A percentile compares a stretch with the other conserved stretches of the same genome.
phyloP scores from a whole-genome alignment of 2,888 invertebrate species.

The Odontothrips loti region DNA sequence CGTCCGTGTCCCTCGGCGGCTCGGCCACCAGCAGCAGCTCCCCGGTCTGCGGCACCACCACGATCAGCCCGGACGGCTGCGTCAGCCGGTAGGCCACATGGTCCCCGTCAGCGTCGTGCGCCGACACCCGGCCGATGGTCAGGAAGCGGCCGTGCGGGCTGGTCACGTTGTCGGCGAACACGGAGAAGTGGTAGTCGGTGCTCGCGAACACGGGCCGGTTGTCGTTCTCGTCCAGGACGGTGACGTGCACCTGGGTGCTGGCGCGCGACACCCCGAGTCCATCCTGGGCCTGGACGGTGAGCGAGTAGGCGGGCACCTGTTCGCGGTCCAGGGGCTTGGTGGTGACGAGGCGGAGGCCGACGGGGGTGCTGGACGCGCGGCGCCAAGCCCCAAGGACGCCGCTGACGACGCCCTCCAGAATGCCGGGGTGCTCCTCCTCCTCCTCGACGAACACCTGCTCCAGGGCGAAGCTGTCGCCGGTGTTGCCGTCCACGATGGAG shows the following conservation, averaged over 20 bases:
- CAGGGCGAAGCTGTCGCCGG: constrained; percentile 68
- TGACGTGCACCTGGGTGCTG: constrained; percentile 69
- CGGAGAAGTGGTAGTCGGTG: constrained; percentile 67
- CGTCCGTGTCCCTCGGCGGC: constrained; percentile 60
- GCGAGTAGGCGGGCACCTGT: constrained; percentile 61
- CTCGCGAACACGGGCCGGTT: constrained; percentile 82
- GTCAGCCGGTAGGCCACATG: constrained; percentile 80
- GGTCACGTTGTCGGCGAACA: constrained; percentile 51
- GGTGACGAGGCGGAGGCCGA: constrained; percentile 70
- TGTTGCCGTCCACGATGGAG: constrained; percentile 72
- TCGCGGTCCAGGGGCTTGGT: constrained; percentile 76
- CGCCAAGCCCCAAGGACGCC: constrained; percentile 18
- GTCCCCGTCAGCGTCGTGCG: constrained; percentile 88
- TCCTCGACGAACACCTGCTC: constrained; percentile 55
- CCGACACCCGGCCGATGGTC: constrained; percentile 78
- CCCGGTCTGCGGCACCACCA: constrained; percentile 90
- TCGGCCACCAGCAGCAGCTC: constrained; percentile 79
- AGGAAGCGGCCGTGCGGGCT: constrained; percentile 56
- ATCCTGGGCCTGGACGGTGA: constrained; percentile 77
- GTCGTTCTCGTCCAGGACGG: constrained; percentile 84
- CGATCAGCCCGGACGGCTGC: constrained; percentile 74
- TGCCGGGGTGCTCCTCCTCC: constrained; percentile 41
- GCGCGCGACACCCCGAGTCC: constrained; percentile 75
- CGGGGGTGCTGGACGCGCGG: constrained; percentile 39
- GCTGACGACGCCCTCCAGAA: constrained; percentile 31